Base-by-base conservation (phyloP, 2,113 vertebrate species). In the Archocentrus centrarchus region DNA sequence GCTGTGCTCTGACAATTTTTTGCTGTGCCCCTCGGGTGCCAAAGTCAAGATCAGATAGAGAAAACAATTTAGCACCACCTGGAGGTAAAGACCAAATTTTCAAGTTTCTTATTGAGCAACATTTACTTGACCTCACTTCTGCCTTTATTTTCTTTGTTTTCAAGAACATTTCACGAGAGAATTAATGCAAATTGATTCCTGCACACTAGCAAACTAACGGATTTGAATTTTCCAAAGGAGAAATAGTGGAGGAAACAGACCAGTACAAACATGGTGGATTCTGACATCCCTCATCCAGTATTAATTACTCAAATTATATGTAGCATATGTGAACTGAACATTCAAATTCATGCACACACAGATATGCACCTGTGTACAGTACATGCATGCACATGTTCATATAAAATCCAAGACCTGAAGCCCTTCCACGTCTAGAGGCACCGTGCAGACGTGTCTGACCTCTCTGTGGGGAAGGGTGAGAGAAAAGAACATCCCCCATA, bases 41-140 rank as follows among this genome's bases (percentile, higher is more conserved):
- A 32, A 53, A 53, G 66, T 73, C 44, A 73, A 53, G 24, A 73
- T 73, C 44, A 53, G 44, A 73, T 2, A 73, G 27, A 73, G 66
- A 47, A 73, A 73, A 73, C 66, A 73, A 73, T 73, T 73, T 53
- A 53, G 44, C 27, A 53, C 17, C 41, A 53, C 66, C 66, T 73
- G 24, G 44, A 53, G 27, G 44, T 53, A 70, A 30, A 53, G 9
- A 53, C 44, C 44, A 24, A 70, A 41, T 73, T 53, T 53, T 73
- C 44, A 50, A 30, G 17, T 70, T 70, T 70, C 66, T 20, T 73
- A 53, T n/a, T 2, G 24, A 73, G 66, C 27, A 53, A 53, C 2
- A 53, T 73, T 50, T 53, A 53, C 24, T 70, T 70, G 44, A 15
- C 17, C 50, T 70, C 27, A 30, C 15, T 53, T 7, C 44, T 70